Conservation (phyloP, 2,888 invertebrate genomes). For the Odontothrips loti region DNA sequence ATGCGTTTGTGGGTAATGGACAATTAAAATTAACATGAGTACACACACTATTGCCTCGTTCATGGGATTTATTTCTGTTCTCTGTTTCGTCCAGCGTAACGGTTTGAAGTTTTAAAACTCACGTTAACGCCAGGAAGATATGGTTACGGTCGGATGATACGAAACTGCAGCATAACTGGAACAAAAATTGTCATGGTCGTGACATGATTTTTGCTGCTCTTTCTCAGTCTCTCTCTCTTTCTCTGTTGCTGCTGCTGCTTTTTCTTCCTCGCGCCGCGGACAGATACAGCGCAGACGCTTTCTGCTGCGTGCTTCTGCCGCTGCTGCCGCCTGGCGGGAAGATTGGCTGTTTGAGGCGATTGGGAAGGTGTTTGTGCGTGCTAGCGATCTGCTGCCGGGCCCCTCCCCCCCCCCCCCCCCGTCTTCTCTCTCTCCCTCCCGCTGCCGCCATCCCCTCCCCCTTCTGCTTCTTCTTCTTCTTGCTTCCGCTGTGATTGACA, state of each 20-base stretch:
- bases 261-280: not conserved
- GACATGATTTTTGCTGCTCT: not conserved
- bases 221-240: not conserved
- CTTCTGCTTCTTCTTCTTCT: conserved; percentile 36
- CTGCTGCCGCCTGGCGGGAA: conserved; percentile 23
- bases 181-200: no score
- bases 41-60: no score
- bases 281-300: not conserved
- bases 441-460: conserved; percentile 37
- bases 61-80: no score
- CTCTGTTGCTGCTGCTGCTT: not conserved
- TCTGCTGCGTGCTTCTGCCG: not conserved
- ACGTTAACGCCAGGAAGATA: no score
- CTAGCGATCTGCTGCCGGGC: conserved; percentile 3
- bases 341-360: conserved; percentile 29
- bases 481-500: conserved; percentile 35
- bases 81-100: no score
- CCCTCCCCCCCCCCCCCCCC: conserved; percentile 14
- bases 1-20: no score
- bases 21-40: no score
- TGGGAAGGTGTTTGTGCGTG: conserved; percentile 22
- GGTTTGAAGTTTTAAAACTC: no score
- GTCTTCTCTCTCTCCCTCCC: conserved; percentile 32
- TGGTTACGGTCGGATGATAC: no score
- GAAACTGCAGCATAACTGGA: no score